Evolutionary conservation across 2,888 invertebrate genomes (phyloP).

Genomic region (Thera obeliscata): DNA sequence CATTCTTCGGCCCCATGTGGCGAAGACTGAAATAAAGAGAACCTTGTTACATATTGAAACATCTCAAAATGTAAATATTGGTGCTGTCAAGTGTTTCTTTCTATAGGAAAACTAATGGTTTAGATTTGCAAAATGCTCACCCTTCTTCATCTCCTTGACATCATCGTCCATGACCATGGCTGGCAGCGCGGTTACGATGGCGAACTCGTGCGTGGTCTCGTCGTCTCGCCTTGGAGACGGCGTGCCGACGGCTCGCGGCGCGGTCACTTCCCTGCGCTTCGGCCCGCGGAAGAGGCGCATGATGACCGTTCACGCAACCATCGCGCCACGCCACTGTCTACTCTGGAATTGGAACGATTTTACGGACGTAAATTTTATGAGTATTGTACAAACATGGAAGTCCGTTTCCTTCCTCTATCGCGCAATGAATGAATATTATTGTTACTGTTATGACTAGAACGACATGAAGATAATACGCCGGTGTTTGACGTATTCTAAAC

Average conservation of each 20-base stretch:
- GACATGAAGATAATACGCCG: slow-evolving; percentile 6
- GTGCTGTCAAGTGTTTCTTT: too few species aligned
- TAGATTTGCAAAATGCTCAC: slow-evolving; percentile 50
- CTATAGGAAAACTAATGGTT: too few species aligned
- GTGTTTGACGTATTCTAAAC: background rate
- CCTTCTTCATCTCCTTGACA: slow-evolving; percentile 85
- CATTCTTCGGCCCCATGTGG: slow-evolving; percentile 91
- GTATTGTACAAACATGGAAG: slow-evolving; percentile 2
- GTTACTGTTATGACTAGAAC: background rate
- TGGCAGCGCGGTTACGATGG: slow-evolving; percentile 90
- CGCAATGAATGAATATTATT: slow-evolving; percentile 9
- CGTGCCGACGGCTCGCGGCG: slow-evolving; percentile 76
- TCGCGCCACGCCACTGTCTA: slow-evolving; percentile 67
- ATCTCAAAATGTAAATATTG: background rate
- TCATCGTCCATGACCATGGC: slow-evolving; percentile 91
- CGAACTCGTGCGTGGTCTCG: slow-evolving; percentile 85
- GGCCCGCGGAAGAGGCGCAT: slow-evolving; percentile 87
- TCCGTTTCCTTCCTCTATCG: slow-evolving; percentile 9
- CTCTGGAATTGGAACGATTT: slow-evolving; percentile 36
- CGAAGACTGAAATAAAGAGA: slow-evolving; percentile 77
- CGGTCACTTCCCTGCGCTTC: slow-evolving; percentile 87
- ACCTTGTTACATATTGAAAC: background rate
- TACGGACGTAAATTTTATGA: slow-evolving; percentile 11
- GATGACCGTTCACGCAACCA: slow-evolving; percentile 82
- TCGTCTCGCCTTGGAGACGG: slow-evolving; percentile 73